Percentiles rank a stretch among this genome's conserved stretches.
These are phyloP conservation scores for Diplolepis rosae DNA, from an alignment of 2,888 invertebrate species.

Conservation along the genomic window DNA sequence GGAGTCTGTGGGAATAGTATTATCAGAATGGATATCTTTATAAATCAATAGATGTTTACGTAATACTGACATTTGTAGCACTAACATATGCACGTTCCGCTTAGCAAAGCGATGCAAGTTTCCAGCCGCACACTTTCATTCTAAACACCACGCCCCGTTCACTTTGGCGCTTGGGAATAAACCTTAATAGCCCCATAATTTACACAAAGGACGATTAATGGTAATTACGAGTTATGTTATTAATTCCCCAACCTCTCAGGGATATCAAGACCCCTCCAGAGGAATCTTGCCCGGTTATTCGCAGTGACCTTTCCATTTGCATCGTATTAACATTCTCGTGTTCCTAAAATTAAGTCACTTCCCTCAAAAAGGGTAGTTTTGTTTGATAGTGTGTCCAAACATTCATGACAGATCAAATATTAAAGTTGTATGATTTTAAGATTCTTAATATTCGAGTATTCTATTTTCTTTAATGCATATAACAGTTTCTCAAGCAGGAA, in stretches of 20 bases:
- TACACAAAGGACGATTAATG: slow-evolving; percentile 50
- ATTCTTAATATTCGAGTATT: too few relatives aligned
- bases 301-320: slow-evolving; percentile 20
- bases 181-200: slow-evolving; percentile 49
- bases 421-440: too few relatives aligned
- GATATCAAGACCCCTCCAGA: slow-evolving; percentile 19
- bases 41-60: slow-evolving; percentile 17
- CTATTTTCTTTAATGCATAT: too few relatives aligned
- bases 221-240: slow-evolving; percentile 49
- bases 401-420: too few relatives aligned
- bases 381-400: too few relatives aligned
- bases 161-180: slow-evolving; percentile 40
- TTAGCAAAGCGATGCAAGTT: slow-evolving; percentile 18
- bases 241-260: slow-evolving; percentile 37
- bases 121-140: slow-evolving; percentile 24
- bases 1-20: slow-evolving; percentile 12
- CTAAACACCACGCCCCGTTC: slow-evolving; percentile 41
- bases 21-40: not conserved
- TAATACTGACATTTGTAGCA: slow-evolving; percentile 18
- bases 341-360: not conserved
- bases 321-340: slow-evolving; percentile 12
- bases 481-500: too few relatives aligned
- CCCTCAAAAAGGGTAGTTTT: not conserved
- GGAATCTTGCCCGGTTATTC: slow-evolving; percentile 12
- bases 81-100: slow-evolving; percentile 8